phyloP scores from a whole-genome alignment of 2,113 vertebrate species.

The Ammodytes dubius region DNA sequence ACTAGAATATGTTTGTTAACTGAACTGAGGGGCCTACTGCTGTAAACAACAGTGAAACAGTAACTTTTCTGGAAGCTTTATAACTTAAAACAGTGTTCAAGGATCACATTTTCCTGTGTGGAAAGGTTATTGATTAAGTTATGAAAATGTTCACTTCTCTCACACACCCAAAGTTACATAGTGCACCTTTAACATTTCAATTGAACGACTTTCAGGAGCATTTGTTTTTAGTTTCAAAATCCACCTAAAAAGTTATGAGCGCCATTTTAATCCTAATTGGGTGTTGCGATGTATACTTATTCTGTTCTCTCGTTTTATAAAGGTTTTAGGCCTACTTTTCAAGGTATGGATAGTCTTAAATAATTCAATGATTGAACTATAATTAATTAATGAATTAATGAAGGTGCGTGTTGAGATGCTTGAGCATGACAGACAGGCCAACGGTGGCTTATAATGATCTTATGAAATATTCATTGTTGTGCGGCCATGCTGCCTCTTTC shows the following conservation, averaged over 20 bases:
- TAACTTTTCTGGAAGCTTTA: no score
- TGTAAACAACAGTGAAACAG: no score
- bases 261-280: not conserved
- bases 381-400: not conserved
- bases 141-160: no score
- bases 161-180: no score
- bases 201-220: no score
- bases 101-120: no score
- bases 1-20: no score
- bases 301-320: not conserved
- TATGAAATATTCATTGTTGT: constrained; percentile 87
- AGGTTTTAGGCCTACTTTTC: not conserved
- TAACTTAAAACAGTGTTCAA: no score
- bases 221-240: no score
- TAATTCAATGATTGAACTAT: not conserved
- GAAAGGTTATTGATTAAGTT: no score
- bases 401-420: constrained; percentile 3
- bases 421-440: constrained; percentile 27
- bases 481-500: constrained; percentile 52
- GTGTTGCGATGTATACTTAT: not conserved
- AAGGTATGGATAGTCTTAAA: not conserved
- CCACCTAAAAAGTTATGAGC: not conserved
- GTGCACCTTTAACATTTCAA: no score
- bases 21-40: no score
- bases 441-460: constrained; percentile 58